Conservation (phyloP, 2,113 vertebrate genomes). For the Cichladusa arquata region DNA sequence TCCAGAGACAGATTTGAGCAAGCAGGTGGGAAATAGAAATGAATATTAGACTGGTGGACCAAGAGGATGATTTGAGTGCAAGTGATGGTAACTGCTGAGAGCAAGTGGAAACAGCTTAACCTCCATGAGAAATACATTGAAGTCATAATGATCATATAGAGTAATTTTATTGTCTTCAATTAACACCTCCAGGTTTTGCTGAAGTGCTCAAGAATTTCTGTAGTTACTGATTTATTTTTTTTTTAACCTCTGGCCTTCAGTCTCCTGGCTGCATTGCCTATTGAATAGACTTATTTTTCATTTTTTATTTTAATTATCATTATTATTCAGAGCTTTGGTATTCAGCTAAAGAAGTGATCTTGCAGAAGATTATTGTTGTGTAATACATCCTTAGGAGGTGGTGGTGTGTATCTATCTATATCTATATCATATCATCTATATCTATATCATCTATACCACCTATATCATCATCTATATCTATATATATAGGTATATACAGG, state of each 20-base stretch:
- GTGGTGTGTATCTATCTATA: no score
- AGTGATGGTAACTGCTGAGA: background rate
- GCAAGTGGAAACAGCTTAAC: background rate
- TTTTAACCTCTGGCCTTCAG: background rate
- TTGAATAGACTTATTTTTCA: background rate
- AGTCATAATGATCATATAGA: background rate
- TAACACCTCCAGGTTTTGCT: background rate
- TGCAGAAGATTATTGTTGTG: background rate
- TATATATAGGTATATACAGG: no score
- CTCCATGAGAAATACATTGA: background rate
- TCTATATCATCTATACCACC: no score
- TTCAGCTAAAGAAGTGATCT: background rate
- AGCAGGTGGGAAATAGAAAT: background rate
- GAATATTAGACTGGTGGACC: background rate
- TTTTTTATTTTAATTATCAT: background rate
- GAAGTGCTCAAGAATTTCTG: background rate
- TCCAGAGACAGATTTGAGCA: background rate
- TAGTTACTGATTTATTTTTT: background rate
- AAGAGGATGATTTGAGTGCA: background rate
- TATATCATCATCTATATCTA: no score
- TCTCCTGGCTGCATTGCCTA: background rate
- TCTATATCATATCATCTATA: background rate
- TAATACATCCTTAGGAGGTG: rapidly evolving
- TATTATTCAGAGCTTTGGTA: background rate
- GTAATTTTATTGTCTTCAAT: constrained; percentile 5